Base-by-base conservation (phyloP, 2,888 invertebrate species). In the Eupeodes luniger region DNA sequence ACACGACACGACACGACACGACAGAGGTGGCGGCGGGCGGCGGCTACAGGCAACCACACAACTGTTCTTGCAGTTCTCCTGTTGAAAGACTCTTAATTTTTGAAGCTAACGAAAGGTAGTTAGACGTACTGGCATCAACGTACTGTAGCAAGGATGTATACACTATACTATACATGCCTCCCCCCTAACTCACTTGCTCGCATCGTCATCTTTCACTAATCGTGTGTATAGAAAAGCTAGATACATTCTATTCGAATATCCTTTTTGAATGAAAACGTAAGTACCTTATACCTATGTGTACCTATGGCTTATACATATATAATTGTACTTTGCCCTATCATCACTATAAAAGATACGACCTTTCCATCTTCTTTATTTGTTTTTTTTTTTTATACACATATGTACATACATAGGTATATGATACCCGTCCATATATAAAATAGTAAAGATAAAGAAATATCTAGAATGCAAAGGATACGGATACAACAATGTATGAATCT, bases 201-300 rank as follows among this genome's bases (percentile, higher is more conserved):
- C 53, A 53, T 53, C 72, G 72, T 81, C 78, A 55, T 34, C 67
- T 55, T 70, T 72, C 55, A 86, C 78, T 79, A 86, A 75, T 86
- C 79, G 55, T 79, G 57, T 86, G 85, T 78, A 66, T 49, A 78
- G 62, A 81, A 57, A 77, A 57, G 69, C 77, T 72, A 51, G 55
- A 81, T 66, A 76, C 57, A 72, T 53, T 53, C 16, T 69, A 16
- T 69, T 14, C n/a, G 69, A 74, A 84, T 88, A 88, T 84, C 77
- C 72, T 81, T 84, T 80, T 83, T 80, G 79, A 79, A 84, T 74
- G 87, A 87, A 66, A 66, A 87, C 79, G 70, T 72, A 61, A 44
- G 53, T 61, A 53, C 62, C 9, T 53, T 40, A 40, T 5, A 40
- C 9, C 40, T 40, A 40, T 9, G 40, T 40, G 40, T 40, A 40